These are phyloP conservation scores for Corydoras sp. DNA, from an alignment of 2,113 vertebrate genomes.

Conservation along the genomic window DNA sequence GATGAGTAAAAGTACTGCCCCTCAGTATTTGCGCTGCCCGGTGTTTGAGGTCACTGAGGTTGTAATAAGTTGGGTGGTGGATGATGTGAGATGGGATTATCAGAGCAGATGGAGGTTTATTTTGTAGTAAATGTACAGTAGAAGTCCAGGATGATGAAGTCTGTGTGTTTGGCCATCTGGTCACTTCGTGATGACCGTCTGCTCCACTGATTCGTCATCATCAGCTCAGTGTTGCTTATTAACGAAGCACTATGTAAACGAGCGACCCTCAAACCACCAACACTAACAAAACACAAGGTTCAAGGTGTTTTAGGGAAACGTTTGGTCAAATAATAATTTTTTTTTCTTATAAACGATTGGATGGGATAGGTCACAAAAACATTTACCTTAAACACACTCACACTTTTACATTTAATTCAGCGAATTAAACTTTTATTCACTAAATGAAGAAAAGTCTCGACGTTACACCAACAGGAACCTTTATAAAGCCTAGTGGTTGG, in stretches of 20 bases:
- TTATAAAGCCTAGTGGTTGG: no score
- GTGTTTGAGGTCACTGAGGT: neutral
- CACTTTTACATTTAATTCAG: no score
- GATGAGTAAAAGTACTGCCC: neutral
- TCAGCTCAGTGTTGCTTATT: neutral
- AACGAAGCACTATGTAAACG: neutral
- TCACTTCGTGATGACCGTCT: conserved; percentile 10
- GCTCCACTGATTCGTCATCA: conserved; percentile 28
- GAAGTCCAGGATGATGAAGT: conserved; percentile 10
- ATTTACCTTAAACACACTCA: no score
- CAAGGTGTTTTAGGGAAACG: no score
- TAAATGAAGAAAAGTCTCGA: no score
- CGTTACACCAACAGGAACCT: no score
- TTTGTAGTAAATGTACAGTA: conserved; percentile 13
- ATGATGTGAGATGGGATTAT: neutral
- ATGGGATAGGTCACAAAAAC: no score
- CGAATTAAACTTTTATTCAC: no score
- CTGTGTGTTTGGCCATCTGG: conserved; percentile 32
- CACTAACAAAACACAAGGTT: no score
- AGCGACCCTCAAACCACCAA: neutral
- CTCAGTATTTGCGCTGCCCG: neutral
- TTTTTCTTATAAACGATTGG: no score
- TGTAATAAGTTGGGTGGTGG: neutral
- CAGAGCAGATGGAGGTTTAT: conserved; percentile 14
- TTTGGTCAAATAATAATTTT: no score